phyloP scores from a whole-genome alignment of 2,113 vertebrate species.

The Phasianus colchicus region DNA sequence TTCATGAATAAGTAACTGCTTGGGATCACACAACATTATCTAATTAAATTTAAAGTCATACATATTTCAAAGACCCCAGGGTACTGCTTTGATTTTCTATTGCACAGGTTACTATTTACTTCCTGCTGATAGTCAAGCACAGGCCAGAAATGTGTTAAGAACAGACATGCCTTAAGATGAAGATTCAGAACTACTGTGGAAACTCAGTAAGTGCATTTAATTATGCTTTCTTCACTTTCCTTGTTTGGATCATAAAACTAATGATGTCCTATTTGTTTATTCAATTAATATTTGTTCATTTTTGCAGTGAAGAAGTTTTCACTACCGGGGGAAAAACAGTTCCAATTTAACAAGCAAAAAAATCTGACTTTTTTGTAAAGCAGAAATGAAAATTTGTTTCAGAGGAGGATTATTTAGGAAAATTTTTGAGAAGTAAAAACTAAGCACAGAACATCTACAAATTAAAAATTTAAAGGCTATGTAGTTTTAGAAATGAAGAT shows the following conservation, averaged over 20 bases:
- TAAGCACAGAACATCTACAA: background rate
- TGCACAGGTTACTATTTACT: background rate
- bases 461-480: background rate
- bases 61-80: background rate
- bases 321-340: background rate
- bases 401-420: background rate
- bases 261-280: background rate
- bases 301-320: background rate
- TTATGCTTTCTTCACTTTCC: background rate
- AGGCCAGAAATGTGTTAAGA: background rate
- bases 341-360: background rate
- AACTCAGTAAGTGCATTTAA: background rate
- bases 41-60: background rate
- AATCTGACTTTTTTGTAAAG: rapidly evolving
- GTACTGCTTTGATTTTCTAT: background rate
- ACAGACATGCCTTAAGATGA: background rate
- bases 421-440: background rate
- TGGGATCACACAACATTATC: background rate
- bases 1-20: background rate
- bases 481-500: background rate
- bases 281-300: background rate
- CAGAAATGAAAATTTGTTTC: background rate
- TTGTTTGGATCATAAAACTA: background rate
- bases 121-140: background rate
- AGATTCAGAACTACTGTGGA: background rate